Evolutionary conservation across 1,140 invertebrate species (phyloP).

Genomic region (Drosophila ercepeae): DNA sequence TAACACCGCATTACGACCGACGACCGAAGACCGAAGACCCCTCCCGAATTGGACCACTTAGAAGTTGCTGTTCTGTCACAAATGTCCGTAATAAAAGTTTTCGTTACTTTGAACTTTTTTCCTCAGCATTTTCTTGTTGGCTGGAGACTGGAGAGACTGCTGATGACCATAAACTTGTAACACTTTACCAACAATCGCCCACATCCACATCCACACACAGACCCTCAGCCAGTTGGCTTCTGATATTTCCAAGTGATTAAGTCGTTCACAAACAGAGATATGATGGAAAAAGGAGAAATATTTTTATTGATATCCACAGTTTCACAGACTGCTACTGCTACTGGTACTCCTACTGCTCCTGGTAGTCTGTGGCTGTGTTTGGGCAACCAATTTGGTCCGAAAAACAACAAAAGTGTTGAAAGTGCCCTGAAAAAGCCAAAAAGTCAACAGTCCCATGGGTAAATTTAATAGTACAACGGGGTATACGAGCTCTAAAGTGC

Average conservation of each 20-base stretch:
- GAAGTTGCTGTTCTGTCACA: constrained; percentile 44
- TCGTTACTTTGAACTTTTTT: constrained; percentile 11
- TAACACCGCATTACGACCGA: constrained; percentile 41
- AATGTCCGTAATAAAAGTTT: constrained; percentile 56
- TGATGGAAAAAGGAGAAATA: constrained; percentile 29
- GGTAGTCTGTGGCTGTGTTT: constrained; percentile 14
- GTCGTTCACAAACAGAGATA: constrained; percentile 52
- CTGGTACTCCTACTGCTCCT: neutral
- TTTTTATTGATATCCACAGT: constrained; percentile 63
- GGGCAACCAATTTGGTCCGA: constrained; percentile 52
- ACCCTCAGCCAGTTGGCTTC: constrained; percentile 4
- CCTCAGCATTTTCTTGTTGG: neutral
- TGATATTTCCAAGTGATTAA: constrained; percentile 66
- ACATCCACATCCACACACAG: neutral
- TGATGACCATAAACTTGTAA: constrained; percentile 57
- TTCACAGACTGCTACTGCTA: neutral
- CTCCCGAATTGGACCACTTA: constrained; percentile 41
- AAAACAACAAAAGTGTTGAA: constrained; percentile 56
- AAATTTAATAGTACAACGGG: constrained; percentile 70
- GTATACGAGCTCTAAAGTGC: constrained; percentile 49
- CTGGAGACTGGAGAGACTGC: neutral
- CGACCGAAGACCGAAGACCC: constrained; percentile 7
- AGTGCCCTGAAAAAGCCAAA: constrained; percentile 43
- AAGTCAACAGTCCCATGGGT: constrained; percentile 69
- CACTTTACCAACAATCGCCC: constrained; percentile 29